These are phyloP conservation scores for Camptogramma bilineatum DNA, from an alignment of 2,888 invertebrate genomes.

Conservation along the genomic window DNA sequence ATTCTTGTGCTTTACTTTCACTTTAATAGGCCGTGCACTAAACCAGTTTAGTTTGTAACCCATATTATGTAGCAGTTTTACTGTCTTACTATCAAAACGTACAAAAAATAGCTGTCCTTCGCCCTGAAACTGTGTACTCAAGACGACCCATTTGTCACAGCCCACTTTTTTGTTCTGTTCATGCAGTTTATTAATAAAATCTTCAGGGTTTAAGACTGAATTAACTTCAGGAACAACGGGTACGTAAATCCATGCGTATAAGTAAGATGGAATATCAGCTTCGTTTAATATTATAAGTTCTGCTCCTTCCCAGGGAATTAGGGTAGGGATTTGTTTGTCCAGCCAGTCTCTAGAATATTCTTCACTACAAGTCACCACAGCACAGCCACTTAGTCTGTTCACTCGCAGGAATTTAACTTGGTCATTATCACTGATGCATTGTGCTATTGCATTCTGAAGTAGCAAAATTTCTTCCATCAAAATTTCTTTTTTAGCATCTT, in stretches of 20 bases:
- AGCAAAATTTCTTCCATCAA: not conserved
- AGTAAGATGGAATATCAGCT: not conserved
- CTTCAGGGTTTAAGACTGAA: not conserved
- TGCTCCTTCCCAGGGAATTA: slow-evolving; percentile 26
- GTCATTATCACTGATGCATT: slow-evolving; percentile 15
- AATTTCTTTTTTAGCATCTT: slow-evolving; percentile 15
- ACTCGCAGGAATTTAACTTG: slow-evolving; percentile 1
- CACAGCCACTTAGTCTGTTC: not conserved
- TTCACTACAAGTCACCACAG: slow-evolving; percentile 12
- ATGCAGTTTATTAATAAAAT: slow-evolving; percentile 9
- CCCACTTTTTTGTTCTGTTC: slow-evolving; percentile 15
- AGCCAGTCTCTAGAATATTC: slow-evolving; percentile 27
- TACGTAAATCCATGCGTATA: slow-evolving; percentile 5
- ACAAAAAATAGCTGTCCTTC: slow-evolving; percentile 2
- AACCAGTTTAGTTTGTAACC: slow-evolving; percentile 17
- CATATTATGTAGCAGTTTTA: not conserved
- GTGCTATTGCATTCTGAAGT: slow-evolving; percentile 8
- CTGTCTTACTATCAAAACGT: slow-evolving; percentile 1
- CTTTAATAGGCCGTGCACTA: slow-evolving; percentile 3
- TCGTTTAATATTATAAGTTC: slow-evolving; percentile 10
- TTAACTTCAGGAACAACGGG: slow-evolving; percentile 5
- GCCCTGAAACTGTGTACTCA: not conserved
- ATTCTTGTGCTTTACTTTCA: slow-evolving; percentile 2
- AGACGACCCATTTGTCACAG: slow-evolving; percentile 20
- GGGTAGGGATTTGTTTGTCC: slow-evolving; percentile 26